Percentiles rank a stretch among this genome's conserved stretches.
Evolutionary conservation across 37 sponge, comb jelly and placozoan genomes (phyloP).

Genomic region (Spongia lamella): DNA sequence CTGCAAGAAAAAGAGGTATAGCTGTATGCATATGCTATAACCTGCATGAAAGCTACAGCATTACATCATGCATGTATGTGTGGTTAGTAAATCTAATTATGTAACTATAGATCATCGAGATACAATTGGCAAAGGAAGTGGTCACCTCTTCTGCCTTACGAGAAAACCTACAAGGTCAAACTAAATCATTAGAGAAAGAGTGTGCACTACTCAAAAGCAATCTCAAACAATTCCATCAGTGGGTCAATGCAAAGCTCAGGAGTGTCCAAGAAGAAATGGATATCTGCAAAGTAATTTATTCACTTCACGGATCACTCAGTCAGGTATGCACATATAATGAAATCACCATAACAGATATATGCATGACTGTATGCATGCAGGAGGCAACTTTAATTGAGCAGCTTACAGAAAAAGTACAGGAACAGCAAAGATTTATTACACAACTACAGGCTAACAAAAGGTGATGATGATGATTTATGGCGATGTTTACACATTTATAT

Average conservation of each 20-base stretch:
- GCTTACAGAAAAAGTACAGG: slow-evolving; percentile 17
- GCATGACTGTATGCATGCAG: slow-evolving; percentile 17
- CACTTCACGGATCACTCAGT: slow-evolving; percentile 65
- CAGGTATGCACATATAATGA: slow-evolving; percentile 35
- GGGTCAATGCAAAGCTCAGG: slow-evolving; percentile 38
- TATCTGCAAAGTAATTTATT: slow-evolving; percentile 55
- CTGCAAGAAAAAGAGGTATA: background rate
- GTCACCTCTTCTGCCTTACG: background rate
- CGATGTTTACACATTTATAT: too few relatives aligned
- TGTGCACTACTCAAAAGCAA: slow-evolving; percentile 16
- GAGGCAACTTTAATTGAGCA: slow-evolving; percentile 21
- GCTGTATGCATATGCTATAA: too few relatives aligned
- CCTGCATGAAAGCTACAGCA: too few relatives aligned
- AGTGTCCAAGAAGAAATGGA: slow-evolving; percentile 64
- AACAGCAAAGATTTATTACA: slow-evolving; percentile 3
- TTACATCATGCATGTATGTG: too few relatives aligned
- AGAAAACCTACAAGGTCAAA: too few relatives aligned
- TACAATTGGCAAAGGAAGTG: background rate
- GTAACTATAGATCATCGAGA: background rate
- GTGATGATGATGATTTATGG: too few relatives aligned
- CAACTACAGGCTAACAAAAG: slow-evolving; percentile 4
- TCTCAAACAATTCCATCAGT: slow-evolving; percentile 35
- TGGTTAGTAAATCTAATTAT: too few relatives aligned
- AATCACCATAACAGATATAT: background rate
- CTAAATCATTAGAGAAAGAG: slow-evolving; percentile 32